Evolutionary conservation across 2,797 vertebrate species (phyloP), one percentile per base, ranked within the genome.

Genomic region (Rallus crepitans): DNA sequence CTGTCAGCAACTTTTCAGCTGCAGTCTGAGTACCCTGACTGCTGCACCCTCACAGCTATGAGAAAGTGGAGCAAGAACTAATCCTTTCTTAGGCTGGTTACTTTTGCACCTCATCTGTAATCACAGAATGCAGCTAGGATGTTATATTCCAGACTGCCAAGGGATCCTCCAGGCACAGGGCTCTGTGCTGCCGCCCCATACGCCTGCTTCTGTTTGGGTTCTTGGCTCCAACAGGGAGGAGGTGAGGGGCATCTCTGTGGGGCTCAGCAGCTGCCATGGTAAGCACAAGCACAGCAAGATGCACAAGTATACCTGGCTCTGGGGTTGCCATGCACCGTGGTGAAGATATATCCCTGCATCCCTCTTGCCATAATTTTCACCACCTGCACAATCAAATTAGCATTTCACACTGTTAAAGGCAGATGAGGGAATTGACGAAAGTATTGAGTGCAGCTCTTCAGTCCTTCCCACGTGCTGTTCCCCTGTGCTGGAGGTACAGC

Each of bases 401-500:
- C 56, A 48, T 66, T 92, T 92, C 88, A 73, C 64, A 87, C 82
- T 87, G 91, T 90, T 96, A 90, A 82, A 93, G 89, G 40, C 56
- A 93, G 70, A 77, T 79, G 69, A 77, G 64, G 40, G 90, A 96
- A 97, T 96, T 85, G 95, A 96, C 93, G 70, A 82, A 96, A 92
- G 77, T 96, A 96, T 96, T 3, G 94, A 96, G 70, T 73, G 82
- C n/a, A 90, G 66, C 82, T 87, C 66, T 89, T 87, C 80, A 82
- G 80, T 82, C 66, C 68, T 92, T 94, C 91, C 80, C 77, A 94
- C 64, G 63, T 95, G 90, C 68, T 95, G 87, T 80, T 94, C 37
- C 37, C 57, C 56, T 95, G 94, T 95, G 94, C 92, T 94, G 53
- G 50, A 92, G 24, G 35, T 89, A 71, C 45, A 94, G 83, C 64